Base-by-base conservation (phyloP, 2,113 vertebrate species). In the Psilopsiagon aymara region DNA sequence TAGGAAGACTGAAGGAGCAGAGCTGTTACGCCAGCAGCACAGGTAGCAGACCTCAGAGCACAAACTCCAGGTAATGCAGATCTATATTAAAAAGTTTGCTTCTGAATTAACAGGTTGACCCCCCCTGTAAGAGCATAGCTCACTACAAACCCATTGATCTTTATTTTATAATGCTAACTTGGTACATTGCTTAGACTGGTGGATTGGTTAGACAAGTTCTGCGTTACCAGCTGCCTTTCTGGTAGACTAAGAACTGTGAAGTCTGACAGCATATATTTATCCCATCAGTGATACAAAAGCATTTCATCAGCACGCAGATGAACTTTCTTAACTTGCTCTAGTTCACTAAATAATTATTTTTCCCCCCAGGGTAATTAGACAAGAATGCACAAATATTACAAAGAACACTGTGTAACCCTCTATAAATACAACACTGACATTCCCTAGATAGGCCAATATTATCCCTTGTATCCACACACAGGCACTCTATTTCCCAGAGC, bases 401-500 rank as follows among this genome's bases (percentile, higher is more conserved):
- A 55, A 88, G 94, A 81, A 13, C 24, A 46, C 33, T 17, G 16
- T 31, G 43, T 37, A 88, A 90, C 7, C 37, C 69, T 70, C 91
- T 86, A 55, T 75, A 94, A 92, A 90, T 75, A 95, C 88, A 86
- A 70, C 64, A 69, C 33, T 53, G 67, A 70, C 41, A 76, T 77
- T 78, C 52, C 60, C 74, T 39, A 55, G 55, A 33, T 90, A 81
- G 3, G 94, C 57, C 62, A 84, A 66, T 43, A 84, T 82, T 68
- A 92, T 62, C 76, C 91, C 76, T 64, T 57, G 69, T 11, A 82
- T 71, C 80, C 82, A 70, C 85, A 92, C 46, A 68, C 63, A 60
- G 77, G 77, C 27, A 31, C 6, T 9, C 25, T 11, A 44, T 84
- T 94, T 96, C 95, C 83, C 94, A 95, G 86, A 95, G 86, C 74